phyloP scores from a whole-genome alignment of 2,113 vertebrate species.

The Ramphastos sulfuratus region DNA sequence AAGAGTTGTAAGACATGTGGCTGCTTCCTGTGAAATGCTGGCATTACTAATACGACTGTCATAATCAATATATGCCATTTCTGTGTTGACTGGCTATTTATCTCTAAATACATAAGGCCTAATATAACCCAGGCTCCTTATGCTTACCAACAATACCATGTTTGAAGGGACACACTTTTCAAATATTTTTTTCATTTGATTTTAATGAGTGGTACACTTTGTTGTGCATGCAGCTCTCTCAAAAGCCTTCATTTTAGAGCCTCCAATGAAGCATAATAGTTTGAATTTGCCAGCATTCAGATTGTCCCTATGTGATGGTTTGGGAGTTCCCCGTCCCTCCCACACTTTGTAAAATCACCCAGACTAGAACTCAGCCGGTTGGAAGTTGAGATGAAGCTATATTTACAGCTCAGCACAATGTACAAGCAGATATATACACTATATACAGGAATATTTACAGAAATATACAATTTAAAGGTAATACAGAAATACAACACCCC shows the following conservation, averaged over 20 bases:
- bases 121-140: neutral
- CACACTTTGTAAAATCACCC: no score
- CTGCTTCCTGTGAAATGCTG: neutral
- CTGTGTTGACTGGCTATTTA: neutral
- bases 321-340: no score
- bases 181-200: neutral
- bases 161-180: neutral
- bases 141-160: neutral
- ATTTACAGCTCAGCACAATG: no score
- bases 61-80: neutral
- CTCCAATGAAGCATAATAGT: neutral
- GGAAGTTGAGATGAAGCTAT: no score
- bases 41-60: neutral
- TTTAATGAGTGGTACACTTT: neutral
- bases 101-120: neutral
- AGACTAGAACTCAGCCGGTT: no score
- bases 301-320: no score
- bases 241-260: neutral
- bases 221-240: neutral
- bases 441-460: no score
- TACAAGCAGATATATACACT: no score
- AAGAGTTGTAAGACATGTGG: neutral
- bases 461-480: no score
- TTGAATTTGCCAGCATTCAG: neutral
- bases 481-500: no score